Base-by-base conservation (phyloP, 1,140 invertebrate species). In the Condylostylus longicornis region DNA sequence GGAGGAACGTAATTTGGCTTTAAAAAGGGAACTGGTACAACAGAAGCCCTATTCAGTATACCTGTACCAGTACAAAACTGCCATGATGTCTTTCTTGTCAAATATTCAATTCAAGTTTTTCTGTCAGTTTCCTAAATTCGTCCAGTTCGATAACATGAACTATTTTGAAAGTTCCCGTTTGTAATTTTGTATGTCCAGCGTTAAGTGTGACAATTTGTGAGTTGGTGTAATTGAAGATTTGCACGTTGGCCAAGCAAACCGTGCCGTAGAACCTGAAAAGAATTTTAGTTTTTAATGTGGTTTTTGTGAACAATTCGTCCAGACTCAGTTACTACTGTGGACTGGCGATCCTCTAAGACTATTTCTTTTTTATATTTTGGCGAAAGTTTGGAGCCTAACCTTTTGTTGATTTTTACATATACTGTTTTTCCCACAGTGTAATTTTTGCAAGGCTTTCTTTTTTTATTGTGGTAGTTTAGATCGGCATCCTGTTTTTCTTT, bases 331-430 rank as follows among this genome's bases (percentile, higher is more conserved):
- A 12, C 7, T 31, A 31, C 15, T 6, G 29, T 31, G 10, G 10
- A 7, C 6, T 10, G 7, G 6, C 15, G 7, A 31, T 31, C 15
- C 15, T 31, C 29, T 31, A 7, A 7, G 10, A 31, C 29, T n/a
- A 32, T 35, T 30, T 35, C 25, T 39, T 42, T 42, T 39, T 13
- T 34, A 12, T 42, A 39, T 23, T 10, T 42, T 5, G 38, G 23
- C 8, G 40, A 22, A 3, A 37, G n/a, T 25, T 25, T 25, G 7
- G 23, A 25, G n/a, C 18, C 41, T 22, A 38, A 18, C 23, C 41
- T 34, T 38, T 42, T 42, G 17, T 42, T 20, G 10, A 34, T 33
- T 23, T 21, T 41, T 10, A 41, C 20, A 27, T 41, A 35, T 15
- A 41, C 15, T 8, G 13, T 29, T 35, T 40, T 33, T 12, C 38